Percentiles rank a stretch among this genome's conserved stretches.
Evolutionary conservation across 2,113 vertebrate species (phyloP).

Genomic region (Seriola rivoliana): DNA sequence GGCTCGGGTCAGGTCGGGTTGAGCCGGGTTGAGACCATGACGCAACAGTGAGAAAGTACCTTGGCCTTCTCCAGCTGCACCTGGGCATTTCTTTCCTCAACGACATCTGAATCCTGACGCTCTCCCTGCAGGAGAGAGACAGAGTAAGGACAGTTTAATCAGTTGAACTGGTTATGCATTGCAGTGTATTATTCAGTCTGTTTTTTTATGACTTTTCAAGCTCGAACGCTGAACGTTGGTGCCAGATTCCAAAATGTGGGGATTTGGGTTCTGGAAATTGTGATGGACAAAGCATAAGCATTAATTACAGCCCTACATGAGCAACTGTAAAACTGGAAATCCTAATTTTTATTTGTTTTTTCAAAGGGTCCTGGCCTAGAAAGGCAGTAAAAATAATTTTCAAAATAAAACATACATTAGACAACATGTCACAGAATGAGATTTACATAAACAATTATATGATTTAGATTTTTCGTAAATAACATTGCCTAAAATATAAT

Average conservation of each 20-base stretch:
- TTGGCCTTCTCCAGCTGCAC: slow-evolving; percentile 98
- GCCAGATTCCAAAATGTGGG: not conserved
- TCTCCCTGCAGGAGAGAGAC: slow-evolving; percentile 88
- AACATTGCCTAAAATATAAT: not conserved
- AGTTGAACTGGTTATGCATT: not conserved
- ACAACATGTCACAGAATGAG: not conserved
- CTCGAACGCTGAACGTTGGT: not conserved
- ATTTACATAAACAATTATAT: not conserved
- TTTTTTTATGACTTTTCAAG: not conserved
- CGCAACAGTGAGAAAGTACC: slow-evolving; percentile 80
- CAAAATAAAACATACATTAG: not conserved
- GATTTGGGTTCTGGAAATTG: too few relatives aligned
- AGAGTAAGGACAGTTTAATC: not conserved
- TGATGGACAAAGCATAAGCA: too few relatives aligned
- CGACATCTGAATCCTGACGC: slow-evolving; percentile 94
- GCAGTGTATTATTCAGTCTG: too few relatives aligned
- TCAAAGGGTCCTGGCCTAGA: too few relatives aligned
- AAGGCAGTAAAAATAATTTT: not conserved
- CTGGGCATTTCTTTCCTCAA: slow-evolving; percentile 97
- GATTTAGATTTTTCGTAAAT: not conserved
- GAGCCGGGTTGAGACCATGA: slow-evolving; percentile 1
- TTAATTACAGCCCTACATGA: too few relatives aligned
- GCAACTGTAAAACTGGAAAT: too few relatives aligned
- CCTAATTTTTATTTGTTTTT: too few relatives aligned
- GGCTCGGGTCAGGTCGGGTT: not conserved